Conservation (phyloP, 2,888 invertebrate species). For the Parnassius smintheus region DNA sequence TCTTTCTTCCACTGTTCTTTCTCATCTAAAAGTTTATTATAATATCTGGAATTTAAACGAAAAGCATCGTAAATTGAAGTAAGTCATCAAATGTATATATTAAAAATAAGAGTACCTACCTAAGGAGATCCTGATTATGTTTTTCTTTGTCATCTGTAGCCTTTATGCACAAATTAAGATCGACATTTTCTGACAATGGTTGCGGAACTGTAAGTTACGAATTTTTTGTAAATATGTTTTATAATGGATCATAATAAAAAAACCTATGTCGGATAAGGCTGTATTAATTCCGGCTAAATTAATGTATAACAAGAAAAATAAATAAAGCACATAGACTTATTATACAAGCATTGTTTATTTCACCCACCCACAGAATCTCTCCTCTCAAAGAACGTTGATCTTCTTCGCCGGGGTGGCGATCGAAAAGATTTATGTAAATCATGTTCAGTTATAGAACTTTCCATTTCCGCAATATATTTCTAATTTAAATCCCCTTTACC, state of each 20-base stretch:
- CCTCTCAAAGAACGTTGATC: conserved; percentile 71
- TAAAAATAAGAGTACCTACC: conserved; percentile 37
- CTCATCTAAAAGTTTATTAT: conserved; percentile 56
- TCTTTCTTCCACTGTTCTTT: conserved; percentile 73
- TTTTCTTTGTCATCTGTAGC: conserved; percentile 41
- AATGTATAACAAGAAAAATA: too few species aligned
- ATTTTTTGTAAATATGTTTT: neutral
- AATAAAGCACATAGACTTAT: neutral
- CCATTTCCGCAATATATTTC: conserved; percentile 43
- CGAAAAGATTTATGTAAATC: conserved; percentile 54
- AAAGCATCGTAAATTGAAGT: neutral
- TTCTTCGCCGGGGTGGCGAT: conserved; percentile 66
- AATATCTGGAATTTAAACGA: conserved; percentile 43
- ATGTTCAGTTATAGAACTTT: conserved; percentile 52
- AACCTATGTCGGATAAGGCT: too few species aligned
- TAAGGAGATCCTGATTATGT: conserved; percentile 45
- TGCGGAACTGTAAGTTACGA: conserved; percentile 52
- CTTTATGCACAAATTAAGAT: conserved; percentile 37
- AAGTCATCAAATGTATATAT: too few species aligned
- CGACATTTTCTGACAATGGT: conserved; percentile 44
- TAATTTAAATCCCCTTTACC: neutral
- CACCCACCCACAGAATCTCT: conserved; percentile 63
- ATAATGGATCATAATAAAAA: too few species aligned
- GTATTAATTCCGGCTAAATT: too few species aligned
- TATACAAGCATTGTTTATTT: neutral